Conservation (phyloP, 2,113 vertebrate species). For the Centropristis striata region DNA sequence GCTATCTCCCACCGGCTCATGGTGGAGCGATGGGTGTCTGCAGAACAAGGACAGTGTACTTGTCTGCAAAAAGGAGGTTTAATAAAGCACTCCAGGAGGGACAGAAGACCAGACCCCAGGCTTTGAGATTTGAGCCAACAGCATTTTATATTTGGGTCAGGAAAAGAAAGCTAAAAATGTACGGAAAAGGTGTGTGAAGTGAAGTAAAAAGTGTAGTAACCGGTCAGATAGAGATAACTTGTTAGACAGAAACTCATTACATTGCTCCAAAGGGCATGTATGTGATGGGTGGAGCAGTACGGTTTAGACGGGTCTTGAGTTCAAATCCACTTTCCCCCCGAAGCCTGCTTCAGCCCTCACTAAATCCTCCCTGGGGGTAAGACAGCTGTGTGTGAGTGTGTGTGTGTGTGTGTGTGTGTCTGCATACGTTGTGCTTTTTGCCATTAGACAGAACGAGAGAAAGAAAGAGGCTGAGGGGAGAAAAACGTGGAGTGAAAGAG, state of each 20-base stretch:
- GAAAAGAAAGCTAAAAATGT: not conserved
- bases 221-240: not conserved
- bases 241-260: not conserved
- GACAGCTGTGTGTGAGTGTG: constrained; percentile 9
- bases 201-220: not conserved
- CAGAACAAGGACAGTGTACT: not conserved
- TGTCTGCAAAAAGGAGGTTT: not conserved
- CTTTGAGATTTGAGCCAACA: not conserved
- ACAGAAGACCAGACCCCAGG: not conserved
- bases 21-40: not conserved
- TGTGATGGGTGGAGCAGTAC: not conserved
- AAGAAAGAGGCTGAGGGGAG: constrained; percentile 30
- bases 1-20: not conserved
- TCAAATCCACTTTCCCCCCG: constrained; percentile 4
- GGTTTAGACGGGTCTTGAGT: constrained; percentile 7
- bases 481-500: constrained; percentile 69
- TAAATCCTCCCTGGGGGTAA: constrained; percentile 10
- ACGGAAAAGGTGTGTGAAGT: not conserved
- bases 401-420: constrained; percentile 25
- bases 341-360: constrained; percentile 7
- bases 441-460: constrained; percentile 35
- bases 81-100: not conserved
- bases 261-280: not conserved
- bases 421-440: not conserved
- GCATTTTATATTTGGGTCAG: not conserved